Conservation (phyloP, 2,113 vertebrate genomes). For the Sardina pilchardus region DNA sequence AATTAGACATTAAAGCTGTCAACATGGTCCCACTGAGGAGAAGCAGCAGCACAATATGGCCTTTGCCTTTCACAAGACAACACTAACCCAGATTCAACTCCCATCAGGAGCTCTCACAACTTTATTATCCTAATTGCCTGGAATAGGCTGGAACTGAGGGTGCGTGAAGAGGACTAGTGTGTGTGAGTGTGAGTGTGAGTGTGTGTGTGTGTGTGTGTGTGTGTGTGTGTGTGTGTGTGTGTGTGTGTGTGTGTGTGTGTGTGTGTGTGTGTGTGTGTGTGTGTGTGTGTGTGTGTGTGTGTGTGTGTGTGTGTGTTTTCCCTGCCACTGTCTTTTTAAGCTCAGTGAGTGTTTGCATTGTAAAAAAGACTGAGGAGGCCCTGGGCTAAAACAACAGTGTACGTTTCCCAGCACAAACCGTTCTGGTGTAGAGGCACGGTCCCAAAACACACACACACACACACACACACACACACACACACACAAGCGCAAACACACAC, state of each 20-base stretch:
- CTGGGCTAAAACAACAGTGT: neutral
- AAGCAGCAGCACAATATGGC: neutral
- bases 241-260: neutral
- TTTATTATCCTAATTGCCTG: neutral
- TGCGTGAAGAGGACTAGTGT: neutral
- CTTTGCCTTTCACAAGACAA: conserved; percentile 16
- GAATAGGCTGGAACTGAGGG: neutral
- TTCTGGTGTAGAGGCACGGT: neutral
- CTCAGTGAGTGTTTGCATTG: neutral
- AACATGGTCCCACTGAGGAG: conserved; percentile 27
- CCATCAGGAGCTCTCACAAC: neutral
- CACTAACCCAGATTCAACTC: neutral
- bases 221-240: neutral
- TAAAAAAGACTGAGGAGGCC: neutral
- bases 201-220: neutral
- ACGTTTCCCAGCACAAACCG: neutral
- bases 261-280: too few relatives aligned
- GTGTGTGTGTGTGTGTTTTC: neutral
- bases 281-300: neutral
- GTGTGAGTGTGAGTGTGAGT: neutral
- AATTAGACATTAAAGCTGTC: conserved; percentile 23
- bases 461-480: too few relatives aligned
- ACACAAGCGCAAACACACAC: too few relatives aligned
- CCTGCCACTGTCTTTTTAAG: neutral
- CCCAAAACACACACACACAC: too few relatives aligned